Evolutionary conservation across 2,113 vertebrate genomes (phyloP), one percentile per base, ranked within the genome.

Genomic region (Microcebus griseorufus): DNA sequence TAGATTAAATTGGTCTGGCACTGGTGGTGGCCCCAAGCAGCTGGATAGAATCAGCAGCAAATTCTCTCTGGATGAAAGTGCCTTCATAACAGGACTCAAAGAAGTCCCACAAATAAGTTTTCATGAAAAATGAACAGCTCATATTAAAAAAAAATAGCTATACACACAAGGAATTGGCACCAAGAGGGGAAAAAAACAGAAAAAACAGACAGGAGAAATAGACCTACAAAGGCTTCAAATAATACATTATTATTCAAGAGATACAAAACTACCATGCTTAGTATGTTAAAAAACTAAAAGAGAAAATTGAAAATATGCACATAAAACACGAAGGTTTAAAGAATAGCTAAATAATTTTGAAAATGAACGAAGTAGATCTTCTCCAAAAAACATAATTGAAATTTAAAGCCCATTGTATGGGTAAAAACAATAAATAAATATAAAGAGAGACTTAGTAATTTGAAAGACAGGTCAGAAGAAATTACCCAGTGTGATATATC

Each of bases 371-470:
- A 79, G 42, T 58, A 96, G 72, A 95, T 86, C 25, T 34, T 84
- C 5, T 62, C 90, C 51, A 48, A 72, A 83, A 88, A 60, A 72
- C 6, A 45, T 23, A 64, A 51, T 60, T 88, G 29, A 88, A 91
- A 83, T 87, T 23, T 79, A 45, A 94, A 92, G 12, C 13, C 48
- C 32, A 73, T 48, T 39, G 64, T 86, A 55, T 82, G 45, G 37
- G 7, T 72, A 55, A 88, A 82, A 92, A 51, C 16, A 91, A 58
- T 82, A 89, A 62, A 72, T n/a, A 32, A 89, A 85, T 13, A 73
- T 87, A 69, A 39, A 86, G n/a, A 95, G 11, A 96, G 60, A 86
- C 85, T 65, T 82, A 89, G 60, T 82, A 81, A 76, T 64, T 67
- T 84, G 29, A 53, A 93, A 89, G 67, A 53, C 48, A 80, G 22